These are phyloP conservation scores for Pseudobourletiella spinata DNA, from an alignment of 1,140 invertebrate genomes.

Conservation along the genomic window DNA sequence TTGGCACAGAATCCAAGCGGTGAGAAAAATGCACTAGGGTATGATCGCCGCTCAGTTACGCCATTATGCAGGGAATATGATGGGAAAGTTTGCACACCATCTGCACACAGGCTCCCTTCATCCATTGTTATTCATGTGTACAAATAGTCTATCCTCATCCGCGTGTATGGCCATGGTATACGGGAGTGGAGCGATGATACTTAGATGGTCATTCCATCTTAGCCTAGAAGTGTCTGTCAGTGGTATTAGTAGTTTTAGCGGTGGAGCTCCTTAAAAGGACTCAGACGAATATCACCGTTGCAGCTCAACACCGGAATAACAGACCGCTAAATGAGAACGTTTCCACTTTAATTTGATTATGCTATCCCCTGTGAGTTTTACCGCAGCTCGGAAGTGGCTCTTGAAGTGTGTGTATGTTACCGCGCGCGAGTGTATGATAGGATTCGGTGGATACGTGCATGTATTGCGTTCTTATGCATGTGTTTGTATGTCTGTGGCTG, in stretches of 20 bases:
- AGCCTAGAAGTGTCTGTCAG: not conserved
- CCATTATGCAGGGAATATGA: not conserved
- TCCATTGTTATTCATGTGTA: not conserved
- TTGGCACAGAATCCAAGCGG: too few relatives aligned
- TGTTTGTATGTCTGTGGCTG: not conserved
- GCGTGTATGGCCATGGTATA: not conserved
- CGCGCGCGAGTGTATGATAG: not conserved
- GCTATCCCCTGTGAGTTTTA: too few relatives aligned
- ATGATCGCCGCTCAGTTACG: not conserved
- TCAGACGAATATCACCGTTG: not conserved
- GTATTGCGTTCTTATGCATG: not conserved
- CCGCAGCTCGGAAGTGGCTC: too few relatives aligned
- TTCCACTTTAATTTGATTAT: constrained; percentile 33
- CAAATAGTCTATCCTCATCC: not conserved
- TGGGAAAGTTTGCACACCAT: not conserved
- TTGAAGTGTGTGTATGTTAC: constrained; percentile 13
- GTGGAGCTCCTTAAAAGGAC: too few relatives aligned
- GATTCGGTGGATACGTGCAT: not conserved
- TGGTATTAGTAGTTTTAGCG: too few relatives aligned
- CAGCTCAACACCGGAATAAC: constrained; percentile 6
- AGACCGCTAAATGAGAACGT: constrained; percentile 22
- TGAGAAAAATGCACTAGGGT: too few relatives aligned
- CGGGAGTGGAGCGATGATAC: not conserved
- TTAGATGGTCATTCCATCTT: not conserved
- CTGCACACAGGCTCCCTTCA: too few relatives aligned